These are phyloP conservation scores for Mycteria americana DNA, from an alignment of 2,797 vertebrate genomes.

Conservation along the genomic window DNA sequence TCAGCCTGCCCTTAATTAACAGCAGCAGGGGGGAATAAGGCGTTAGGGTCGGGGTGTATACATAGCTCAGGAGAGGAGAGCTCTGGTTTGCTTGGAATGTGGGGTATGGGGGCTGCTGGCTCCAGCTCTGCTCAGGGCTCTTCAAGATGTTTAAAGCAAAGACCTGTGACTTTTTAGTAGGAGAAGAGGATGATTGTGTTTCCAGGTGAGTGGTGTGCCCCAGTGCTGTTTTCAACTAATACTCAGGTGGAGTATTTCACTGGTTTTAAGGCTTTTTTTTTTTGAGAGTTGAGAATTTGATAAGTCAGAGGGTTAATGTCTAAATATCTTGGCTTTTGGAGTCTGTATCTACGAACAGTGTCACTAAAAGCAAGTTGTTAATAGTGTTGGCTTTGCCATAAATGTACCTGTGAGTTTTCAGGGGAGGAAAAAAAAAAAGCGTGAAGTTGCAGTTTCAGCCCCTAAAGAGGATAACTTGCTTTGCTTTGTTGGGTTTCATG, in stretches of 20 bases:
- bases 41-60: neutral
- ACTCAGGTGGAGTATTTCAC: rapidly evolving
- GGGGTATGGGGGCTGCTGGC: rapidly evolving
- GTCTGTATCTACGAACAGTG: rapidly evolving
- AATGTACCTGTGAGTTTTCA: neutral
- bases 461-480: too few relatives aligned
- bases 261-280: neutral
- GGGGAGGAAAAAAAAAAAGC: too few relatives aligned
- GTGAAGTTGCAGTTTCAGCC: neutral
- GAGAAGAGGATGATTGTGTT: rapidly evolving
- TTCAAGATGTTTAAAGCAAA: rapidly evolving
- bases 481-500: rapidly evolving
- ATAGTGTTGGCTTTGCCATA: neutral
- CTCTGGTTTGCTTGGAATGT: rapidly evolving
- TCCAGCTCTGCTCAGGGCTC: too few relatives aligned
- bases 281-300: neutral
- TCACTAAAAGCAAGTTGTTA: neutral
- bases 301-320: neutral
- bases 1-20: neutral
- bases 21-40: neutral
- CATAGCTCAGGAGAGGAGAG: rapidly evolving
- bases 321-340: neutral
- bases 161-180: rapidly evolving
- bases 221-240: neutral
- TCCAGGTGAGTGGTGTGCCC: neutral